phyloP scores from a whole-genome alignment of 2,113 vertebrate species.

The Heliornis fulica region DNA sequence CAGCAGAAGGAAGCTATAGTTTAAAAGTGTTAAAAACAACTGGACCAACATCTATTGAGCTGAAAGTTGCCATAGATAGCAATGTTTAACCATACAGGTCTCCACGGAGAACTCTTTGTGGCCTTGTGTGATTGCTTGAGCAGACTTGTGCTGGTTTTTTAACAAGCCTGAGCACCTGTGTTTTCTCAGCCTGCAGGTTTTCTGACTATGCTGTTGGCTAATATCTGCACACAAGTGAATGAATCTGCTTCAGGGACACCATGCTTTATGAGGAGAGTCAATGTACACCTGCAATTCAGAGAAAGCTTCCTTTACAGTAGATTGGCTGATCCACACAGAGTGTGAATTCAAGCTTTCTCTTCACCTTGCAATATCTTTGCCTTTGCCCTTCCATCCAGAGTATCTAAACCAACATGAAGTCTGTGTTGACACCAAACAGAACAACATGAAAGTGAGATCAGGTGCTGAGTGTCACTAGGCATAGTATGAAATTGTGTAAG shows the following conservation, averaged over 20 bases:
- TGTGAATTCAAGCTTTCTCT: neutral
- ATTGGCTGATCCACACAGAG: neutral
- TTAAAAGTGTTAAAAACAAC: neutral
- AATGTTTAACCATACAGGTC: neutral
- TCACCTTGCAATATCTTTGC: neutral
- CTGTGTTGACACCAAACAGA: neutral
- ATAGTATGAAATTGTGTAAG: neutral
- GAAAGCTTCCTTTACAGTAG: neutral
- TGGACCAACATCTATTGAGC: neutral
- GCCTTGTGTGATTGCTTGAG: neutral
- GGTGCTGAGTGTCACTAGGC: neutral
- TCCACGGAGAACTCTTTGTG: neutral
- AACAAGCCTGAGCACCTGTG: neutral
- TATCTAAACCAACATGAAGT: neutral
- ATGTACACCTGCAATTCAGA: neutral
- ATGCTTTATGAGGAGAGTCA: rapidly evolving
- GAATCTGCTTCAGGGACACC: neutral
- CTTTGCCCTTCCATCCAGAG: neutral
- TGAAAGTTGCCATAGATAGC: neutral
- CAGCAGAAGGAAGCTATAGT: neutral
- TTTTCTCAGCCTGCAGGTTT: neutral
- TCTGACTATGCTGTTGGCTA: neutral
- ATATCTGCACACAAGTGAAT: neutral
- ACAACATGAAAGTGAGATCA: neutral
- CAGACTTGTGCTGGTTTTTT: neutral